Evolutionary conservation across 2,113 vertebrate genomes (phyloP).

Genomic region (Odocoileus virginianus): DNA sequence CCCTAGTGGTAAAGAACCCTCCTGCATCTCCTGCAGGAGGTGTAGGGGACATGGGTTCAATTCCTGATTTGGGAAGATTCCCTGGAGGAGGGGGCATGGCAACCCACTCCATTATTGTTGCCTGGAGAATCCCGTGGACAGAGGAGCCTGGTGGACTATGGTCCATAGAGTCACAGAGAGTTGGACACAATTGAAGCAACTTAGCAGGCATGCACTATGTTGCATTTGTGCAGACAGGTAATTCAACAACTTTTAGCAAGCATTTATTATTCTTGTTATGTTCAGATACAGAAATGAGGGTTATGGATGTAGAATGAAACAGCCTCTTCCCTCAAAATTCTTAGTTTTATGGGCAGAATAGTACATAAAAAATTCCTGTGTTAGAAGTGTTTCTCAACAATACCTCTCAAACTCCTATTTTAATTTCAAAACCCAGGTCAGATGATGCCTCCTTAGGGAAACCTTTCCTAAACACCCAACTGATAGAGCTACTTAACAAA

Average conservation of each 20-base stretch:
- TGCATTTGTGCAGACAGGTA: neutral
- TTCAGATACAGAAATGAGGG: neutral
- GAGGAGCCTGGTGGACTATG: neutral
- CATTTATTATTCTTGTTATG: neutral
- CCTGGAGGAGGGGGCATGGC: neutral
- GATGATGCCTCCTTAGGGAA: neutral
- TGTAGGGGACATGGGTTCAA: neutral
- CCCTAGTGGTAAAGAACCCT: neutral
- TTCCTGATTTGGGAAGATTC: neutral
- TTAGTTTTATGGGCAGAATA: neutral
- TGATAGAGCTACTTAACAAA: neutral
- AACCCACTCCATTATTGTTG: neutral
- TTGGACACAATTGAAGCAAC: neutral
- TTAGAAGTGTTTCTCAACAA: neutral
- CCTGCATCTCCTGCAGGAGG: neutral
- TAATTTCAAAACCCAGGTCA: constrained; percentile 39
- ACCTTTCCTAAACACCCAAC: neutral
- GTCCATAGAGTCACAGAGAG: neutral
- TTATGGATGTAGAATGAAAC: neutral
- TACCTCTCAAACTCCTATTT: neutral
- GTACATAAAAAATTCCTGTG: neutral
- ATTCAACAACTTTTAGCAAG: neutral
- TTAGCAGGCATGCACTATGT: neutral
- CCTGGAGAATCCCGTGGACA: neutral
- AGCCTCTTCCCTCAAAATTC: neutral